A percentile compares a stretch with the other conserved stretches of the same genome.
Conservation (phyloP, 2,797 vertebrate genomes). For the Scleropages formosus region DNA sequence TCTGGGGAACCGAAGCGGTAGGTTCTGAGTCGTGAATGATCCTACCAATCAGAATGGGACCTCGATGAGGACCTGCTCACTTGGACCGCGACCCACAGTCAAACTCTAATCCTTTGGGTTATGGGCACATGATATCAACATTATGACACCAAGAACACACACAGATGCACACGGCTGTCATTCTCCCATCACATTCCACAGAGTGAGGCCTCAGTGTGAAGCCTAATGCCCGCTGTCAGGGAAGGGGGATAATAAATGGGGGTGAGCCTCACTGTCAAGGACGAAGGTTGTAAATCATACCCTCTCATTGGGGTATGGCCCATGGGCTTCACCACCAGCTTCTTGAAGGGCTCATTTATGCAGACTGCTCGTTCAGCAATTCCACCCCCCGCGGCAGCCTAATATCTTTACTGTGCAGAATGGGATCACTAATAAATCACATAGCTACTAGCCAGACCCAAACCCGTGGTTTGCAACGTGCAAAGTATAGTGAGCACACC, state of each 20-base stretch:
- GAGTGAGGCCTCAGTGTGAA: not conserved
- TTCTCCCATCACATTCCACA: not conserved
- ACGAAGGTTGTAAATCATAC: conserved; percentile 19
- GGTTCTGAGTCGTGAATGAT: not conserved
- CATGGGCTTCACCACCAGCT: not conserved
- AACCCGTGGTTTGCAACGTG: not conserved
- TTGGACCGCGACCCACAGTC: not conserved
- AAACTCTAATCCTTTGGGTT: too few relatives aligned
- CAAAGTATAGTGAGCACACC: not conserved
- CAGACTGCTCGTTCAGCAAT: conserved; percentile 18
- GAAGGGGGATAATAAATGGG: conserved; percentile 11
- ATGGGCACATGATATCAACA: too few relatives aligned
- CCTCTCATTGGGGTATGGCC: not conserved
- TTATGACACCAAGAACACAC: not conserved
- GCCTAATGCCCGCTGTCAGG: not conserved
- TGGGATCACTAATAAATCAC: conserved; percentile 9
- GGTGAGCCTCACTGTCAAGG: not conserved
- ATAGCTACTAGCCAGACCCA: not conserved
- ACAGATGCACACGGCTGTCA: not conserved
- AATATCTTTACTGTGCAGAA: conserved; percentile 3
- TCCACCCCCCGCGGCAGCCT: not conserved
- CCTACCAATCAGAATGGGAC: conserved; percentile 2
- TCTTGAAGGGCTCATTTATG: not conserved
- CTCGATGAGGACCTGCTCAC: not conserved
- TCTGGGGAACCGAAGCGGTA: conserved; percentile 17